Conservation (phyloP, 2,113 vertebrate genomes). For the Gymnarchus niloticus region DNA sequence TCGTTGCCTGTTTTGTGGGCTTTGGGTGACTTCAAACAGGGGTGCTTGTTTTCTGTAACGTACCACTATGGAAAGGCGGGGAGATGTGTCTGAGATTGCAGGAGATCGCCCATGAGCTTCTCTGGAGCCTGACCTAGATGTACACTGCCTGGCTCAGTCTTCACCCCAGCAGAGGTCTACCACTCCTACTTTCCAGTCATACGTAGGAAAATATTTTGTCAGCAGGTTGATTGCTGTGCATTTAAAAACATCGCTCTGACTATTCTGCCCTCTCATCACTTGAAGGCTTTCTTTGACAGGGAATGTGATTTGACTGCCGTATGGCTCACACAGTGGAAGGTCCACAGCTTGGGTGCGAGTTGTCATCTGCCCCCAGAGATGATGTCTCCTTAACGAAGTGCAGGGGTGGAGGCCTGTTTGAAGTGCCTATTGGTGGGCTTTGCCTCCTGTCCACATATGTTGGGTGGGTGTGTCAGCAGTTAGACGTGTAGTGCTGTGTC, state of each 20-base stretch:
- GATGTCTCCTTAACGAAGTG: no score
- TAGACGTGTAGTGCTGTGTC: not conserved
- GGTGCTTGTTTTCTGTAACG: not conserved
- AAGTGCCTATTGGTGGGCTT: not conserved
- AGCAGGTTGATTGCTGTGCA: no score
- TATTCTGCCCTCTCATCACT: not conserved
- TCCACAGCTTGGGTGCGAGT: not conserved
- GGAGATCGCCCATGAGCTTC: not conserved
- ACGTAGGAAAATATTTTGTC: not conserved
- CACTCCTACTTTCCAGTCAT: not conserved
- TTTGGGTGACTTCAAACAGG: not conserved
- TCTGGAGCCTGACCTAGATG: conserved; percentile 1
- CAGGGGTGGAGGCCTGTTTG: not conserved
- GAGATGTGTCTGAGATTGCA: not conserved
- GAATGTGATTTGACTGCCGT: no score
- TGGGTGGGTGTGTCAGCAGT: not conserved
- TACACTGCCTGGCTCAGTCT: not conserved
- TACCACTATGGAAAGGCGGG: not conserved
- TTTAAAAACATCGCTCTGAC: not conserved
- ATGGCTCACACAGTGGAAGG: not conserved
- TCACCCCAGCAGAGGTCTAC: not conserved
- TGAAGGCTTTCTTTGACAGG: not conserved
- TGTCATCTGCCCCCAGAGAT: not conserved
- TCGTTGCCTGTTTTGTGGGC: not conserved
- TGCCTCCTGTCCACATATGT: no score